These are phyloP conservation scores for Erethizon dorsatum DNA, from an alignment of 2,797 vertebrate species.

Conservation along the genomic window DNA sequence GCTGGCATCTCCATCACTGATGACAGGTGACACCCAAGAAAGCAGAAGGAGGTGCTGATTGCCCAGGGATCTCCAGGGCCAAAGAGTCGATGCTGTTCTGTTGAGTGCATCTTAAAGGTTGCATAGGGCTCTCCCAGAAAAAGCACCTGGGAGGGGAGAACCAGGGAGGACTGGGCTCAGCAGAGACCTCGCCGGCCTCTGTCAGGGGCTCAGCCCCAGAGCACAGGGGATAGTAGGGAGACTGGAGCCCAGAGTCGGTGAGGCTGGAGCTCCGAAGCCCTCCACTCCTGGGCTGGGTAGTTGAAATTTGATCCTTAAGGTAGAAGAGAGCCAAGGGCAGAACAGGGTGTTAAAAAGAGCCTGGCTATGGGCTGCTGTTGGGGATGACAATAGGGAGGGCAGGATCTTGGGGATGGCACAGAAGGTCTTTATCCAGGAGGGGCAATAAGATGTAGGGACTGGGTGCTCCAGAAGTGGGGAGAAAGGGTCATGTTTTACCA, in stretches of 20 bases:
- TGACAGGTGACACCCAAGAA: neutral
- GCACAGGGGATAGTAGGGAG: neutral
- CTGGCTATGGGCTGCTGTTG: neutral
- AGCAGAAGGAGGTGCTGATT: neutral
- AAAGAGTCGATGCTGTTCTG: neutral
- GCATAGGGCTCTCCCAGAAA: neutral
- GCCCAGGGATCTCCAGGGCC: neutral
- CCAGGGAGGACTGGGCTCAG: neutral
- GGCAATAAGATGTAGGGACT: neutral
- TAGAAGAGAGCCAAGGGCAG: neutral
- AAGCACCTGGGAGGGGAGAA: neutral
- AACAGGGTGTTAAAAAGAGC: neutral
- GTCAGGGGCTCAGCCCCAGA: neutral
- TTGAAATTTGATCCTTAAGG: neutral
- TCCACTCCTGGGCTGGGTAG: neutral
- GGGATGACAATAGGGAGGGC: neutral
- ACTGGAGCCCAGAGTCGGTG: accelerated
- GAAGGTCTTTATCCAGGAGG: neutral
- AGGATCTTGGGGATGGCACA: neutral
- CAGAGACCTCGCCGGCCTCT: neutral
- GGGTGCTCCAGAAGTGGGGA: neutral
- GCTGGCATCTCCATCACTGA: accelerated
- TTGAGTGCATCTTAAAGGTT: neutral
- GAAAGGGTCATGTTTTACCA: neutral
- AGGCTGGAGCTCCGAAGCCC: neutral